Conservation (phyloP, 2,113 vertebrate genomes). For the Planiliza haematocheilus region DNA sequence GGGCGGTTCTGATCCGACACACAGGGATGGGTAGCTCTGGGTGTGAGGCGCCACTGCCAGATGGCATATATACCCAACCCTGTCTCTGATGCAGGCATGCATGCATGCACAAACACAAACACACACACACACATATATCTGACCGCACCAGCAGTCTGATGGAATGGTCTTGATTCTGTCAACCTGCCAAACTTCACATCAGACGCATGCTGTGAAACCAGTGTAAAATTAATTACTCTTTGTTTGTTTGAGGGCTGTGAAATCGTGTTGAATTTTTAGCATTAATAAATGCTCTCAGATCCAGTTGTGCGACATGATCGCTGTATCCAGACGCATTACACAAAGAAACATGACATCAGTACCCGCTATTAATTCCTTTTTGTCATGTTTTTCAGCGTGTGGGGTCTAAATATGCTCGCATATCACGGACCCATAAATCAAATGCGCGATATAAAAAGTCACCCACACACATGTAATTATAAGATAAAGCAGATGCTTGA, state of each 20-base stretch:
- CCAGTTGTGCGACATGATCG: not conserved
- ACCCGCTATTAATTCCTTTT: not conserved
- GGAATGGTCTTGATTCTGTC: slow-evolving; percentile 70
- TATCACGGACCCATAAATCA: not conserved
- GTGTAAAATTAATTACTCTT: slow-evolving; percentile 67
- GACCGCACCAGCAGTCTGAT: slow-evolving; percentile 63
- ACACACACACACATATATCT: slow-evolving; percentile 21
- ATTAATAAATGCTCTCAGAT: slow-evolving; percentile 1
- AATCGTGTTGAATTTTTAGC: slow-evolving; percentile 22
- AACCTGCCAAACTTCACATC: slow-evolving; percentile 63
- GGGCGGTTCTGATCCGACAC: slow-evolving; percentile 91
- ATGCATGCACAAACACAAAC: slow-evolving; percentile 17
- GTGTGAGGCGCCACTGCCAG: slow-evolving; percentile 89
- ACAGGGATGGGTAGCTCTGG: slow-evolving; percentile 89
- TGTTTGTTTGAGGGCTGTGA: slow-evolving; percentile 45
- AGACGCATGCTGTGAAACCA: slow-evolving; percentile 57
- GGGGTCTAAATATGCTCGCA: not conserved
- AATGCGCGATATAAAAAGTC: not conserved
- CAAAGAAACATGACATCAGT: not conserved
- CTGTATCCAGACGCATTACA: slow-evolving; percentile 1
- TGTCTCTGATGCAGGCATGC: slow-evolving; percentile 31
- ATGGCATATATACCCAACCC: slow-evolving; percentile 86
- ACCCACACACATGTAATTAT: no score
- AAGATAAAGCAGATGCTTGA: no score
- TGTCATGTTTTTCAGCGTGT: not conserved